phyloP scores from a whole-genome alignment of 92 coral and sea anemone genomes.

The Parazoanthus darwini region DNA sequence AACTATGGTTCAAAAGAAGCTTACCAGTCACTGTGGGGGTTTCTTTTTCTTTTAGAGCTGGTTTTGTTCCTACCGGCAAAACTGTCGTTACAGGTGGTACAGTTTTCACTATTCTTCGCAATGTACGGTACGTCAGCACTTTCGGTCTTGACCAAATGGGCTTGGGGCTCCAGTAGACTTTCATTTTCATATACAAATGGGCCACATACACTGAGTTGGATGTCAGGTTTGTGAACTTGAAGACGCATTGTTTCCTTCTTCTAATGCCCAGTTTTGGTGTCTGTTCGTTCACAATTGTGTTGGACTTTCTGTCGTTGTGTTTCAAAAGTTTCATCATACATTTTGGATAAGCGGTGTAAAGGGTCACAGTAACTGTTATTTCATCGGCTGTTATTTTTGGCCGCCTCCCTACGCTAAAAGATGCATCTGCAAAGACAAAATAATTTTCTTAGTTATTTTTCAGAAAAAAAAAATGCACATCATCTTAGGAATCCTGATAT shows the following conservation, averaged over 20 bases:
- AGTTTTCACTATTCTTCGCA: not conserved
- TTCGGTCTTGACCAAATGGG: not conserved
- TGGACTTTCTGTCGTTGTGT: not conserved
- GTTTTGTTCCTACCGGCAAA: not conserved
- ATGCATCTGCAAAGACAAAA: not conserved
- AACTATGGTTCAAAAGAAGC: not conserved
- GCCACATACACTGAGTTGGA: not conserved
- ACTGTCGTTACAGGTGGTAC: not conserved
- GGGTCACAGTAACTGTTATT: constrained; percentile 1
- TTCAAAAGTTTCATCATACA: constrained; percentile 8
- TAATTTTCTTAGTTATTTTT: not conserved
- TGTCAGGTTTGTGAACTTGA: not conserved
- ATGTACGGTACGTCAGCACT: not conserved
- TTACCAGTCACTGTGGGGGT: not conserved
- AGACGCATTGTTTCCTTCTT: not conserved
- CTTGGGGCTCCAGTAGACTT: not conserved
- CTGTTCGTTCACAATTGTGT: not conserved
- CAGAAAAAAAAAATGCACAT: not conserved
- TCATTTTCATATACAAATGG: constrained; percentile 12
- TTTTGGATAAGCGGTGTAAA: not conserved
- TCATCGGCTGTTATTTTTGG: not conserved
- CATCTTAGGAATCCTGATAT: too few species aligned
- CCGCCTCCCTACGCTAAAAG: not conserved
- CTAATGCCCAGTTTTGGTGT: not conserved
- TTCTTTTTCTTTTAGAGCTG: not conserved